A percentile compares a stretch with the other conserved stretches of the same genome.
Evolutionary conservation across 1,140 invertebrate genomes (phyloP).

Genomic region (Cryptotermes secundus): DNA sequence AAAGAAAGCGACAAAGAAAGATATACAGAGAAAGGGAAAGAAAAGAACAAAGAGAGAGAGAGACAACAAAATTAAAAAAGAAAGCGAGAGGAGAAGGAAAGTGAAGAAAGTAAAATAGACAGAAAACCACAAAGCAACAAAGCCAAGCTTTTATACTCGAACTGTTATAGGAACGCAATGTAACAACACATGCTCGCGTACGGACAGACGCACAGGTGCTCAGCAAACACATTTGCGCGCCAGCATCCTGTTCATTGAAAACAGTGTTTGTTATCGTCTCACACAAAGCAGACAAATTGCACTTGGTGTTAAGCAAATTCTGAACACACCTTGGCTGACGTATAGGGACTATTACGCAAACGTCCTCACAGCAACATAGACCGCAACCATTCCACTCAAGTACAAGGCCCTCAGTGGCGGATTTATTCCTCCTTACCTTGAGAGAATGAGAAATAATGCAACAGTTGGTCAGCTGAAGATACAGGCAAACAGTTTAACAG

Average conservation of each 20-base stretch:
- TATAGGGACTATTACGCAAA: background rate
- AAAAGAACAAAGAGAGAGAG: background rate
- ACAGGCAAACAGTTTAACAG: too few species aligned
- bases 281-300: background rate
- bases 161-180: too few species aligned
- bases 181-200: too few species aligned
- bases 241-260: background rate
- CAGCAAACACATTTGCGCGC: background rate
- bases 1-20: background rate
- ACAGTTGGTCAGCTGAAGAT: too few species aligned
- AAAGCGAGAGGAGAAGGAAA: background rate
- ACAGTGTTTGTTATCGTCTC: background rate
- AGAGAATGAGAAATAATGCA: too few species aligned
- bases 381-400: background rate
- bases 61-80: background rate
- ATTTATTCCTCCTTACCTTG: background rate
- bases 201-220: too few species aligned
- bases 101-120: background rate
- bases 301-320: background rate
- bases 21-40: background rate
- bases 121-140: too few species aligned
- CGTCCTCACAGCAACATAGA: background rate
- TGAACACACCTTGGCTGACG: background rate
- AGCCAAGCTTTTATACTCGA: too few species aligned
- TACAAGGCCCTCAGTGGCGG: background rate